Conservation (phyloP, 2,888 invertebrate species). For the Geotrupes spiniger region DNA sequence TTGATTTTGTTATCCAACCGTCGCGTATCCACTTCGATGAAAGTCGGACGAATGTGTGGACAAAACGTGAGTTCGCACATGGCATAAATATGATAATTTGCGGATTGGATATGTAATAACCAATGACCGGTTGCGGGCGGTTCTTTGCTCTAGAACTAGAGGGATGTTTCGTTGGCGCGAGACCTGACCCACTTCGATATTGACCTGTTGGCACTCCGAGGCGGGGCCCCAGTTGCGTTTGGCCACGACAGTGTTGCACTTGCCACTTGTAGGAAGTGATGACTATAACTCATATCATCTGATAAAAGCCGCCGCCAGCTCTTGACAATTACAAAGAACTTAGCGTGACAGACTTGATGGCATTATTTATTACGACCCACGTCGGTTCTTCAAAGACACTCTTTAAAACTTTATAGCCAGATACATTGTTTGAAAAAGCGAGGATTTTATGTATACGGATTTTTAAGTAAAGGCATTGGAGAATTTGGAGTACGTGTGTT, state of each 20-base stretch:
- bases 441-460: too few relatives aligned
- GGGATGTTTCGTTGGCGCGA: constrained; percentile 36
- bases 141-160: constrained; percentile 33
- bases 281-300: constrained; percentile 7
- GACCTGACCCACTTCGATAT: constrained; percentile 38
- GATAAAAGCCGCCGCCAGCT: constrained; percentile 3
- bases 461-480: too few relatives aligned
- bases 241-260: constrained; percentile 6
- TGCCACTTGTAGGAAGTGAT: constrained; percentile 7
- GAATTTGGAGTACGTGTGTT: too few relatives aligned
- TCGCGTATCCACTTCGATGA: too few relatives aligned
- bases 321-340: constrained; percentile 1
- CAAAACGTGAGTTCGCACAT: constrained; percentile 1
- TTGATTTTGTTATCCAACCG: too few relatives aligned
- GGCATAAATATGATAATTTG: constrained; percentile 20
- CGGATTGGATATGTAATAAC: constrained; percentile 38
- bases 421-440: too few relatives aligned
- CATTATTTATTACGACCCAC: constrained; percentile 1
- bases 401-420: too few relatives aligned
- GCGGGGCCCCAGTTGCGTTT: constrained; percentile 33
- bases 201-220: constrained; percentile 40
- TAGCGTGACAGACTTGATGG: constrained; percentile 2
- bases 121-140: constrained; percentile 41
- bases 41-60: too few relatives aligned
- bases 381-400: too few relatives aligned